Conservation (phyloP, 2,113 vertebrate species). For the Mus pahari region DNA sequence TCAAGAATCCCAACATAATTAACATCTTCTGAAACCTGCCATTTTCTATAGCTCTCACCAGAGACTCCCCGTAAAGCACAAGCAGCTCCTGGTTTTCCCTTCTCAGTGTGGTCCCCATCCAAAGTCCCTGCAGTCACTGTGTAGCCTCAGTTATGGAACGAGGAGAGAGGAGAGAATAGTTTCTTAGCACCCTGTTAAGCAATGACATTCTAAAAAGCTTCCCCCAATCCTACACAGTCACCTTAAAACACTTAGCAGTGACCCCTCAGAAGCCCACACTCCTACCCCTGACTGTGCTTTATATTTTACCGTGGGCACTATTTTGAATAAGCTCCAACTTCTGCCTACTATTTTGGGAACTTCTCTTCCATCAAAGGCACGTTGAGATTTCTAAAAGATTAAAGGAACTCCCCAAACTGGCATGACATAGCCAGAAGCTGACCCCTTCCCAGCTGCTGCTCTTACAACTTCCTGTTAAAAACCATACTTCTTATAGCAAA, state of each 20-base stretch:
- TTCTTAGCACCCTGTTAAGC: background rate
- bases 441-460: background rate
- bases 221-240: background rate
- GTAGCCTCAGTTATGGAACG: background rate
- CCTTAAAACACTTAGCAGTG: background rate
- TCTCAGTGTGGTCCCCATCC: background rate
- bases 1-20: background rate
- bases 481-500: background rate
- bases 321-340: background rate
- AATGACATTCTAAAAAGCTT: background rate
- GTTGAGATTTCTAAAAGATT: background rate
- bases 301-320: background rate
- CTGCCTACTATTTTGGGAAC: background rate
- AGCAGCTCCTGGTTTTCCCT: background rate
- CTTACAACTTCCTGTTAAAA: background rate
- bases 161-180: background rate
- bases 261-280: background rate
- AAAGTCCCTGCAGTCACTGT: background rate
- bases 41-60: background rate
- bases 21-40: background rate
- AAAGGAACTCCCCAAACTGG: background rate
- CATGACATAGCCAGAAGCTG: background rate
- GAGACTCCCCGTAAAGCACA: background rate
- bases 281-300: background rate
- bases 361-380: background rate